Evolutionary conservation across 2,888 invertebrate genomes (phyloP).

Genomic region (Leptopilina syphax): DNA sequence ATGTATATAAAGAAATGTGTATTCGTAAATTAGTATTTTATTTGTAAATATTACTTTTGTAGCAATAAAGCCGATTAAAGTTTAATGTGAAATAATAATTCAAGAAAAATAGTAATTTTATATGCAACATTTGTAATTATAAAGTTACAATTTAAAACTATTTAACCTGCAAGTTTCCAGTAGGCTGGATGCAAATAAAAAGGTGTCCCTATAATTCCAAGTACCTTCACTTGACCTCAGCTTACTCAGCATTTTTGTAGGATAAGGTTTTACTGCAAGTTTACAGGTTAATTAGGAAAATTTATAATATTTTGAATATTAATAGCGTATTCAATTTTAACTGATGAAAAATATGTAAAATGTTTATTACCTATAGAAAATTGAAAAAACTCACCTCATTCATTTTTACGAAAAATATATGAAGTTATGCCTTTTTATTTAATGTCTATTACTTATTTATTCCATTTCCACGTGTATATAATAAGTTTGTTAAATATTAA

Average conservation of each 20-base stretch:
- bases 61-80: conserved; percentile 51
- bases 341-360: conserved; percentile 47
- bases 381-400: conserved; percentile 56
- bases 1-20: neutral
- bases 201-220: too few relatives aligned
- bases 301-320: conserved; percentile 63
- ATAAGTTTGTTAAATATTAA: too few relatives aligned
- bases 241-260: too few relatives aligned
- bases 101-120: conserved; percentile 53
- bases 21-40: conserved; percentile 43
- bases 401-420: conserved; percentile 64
- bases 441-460: conserved; percentile 23
- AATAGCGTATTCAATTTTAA: conserved; percentile 58
- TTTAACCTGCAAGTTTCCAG: too few relatives aligned
- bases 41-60: conserved; percentile 41
- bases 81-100: conserved; percentile 59
- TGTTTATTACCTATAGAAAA: conserved; percentile 54
- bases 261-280: too few relatives aligned
- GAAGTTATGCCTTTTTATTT: conserved; percentile 61
- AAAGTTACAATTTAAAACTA: conserved; percentile 18
- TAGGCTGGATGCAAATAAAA: too few relatives aligned
- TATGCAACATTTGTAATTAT: conserved; percentile 35
- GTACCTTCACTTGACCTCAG: too few relatives aligned
- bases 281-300: conserved; percentile 9
- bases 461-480: neutral